Evolutionary conservation across 2,113 vertebrate genomes (phyloP), one percentile per base, ranked within the genome.

Genomic region (Thinocorus orbignyianus): DNA sequence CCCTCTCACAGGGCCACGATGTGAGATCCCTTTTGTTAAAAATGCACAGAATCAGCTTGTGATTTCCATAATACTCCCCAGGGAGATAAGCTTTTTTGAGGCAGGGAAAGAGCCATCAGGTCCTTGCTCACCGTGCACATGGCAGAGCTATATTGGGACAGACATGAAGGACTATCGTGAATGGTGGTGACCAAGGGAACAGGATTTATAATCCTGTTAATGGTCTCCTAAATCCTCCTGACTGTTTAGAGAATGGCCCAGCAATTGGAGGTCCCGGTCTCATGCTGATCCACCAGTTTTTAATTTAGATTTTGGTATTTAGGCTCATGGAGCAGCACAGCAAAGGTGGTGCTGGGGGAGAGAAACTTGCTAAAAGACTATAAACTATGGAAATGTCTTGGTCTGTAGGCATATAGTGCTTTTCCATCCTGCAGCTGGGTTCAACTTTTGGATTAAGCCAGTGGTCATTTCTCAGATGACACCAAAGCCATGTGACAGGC

Each of bases 391-490:
- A 31, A 23, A 26, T 7, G 17, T 11, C 55, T 37, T 39, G 55
- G 23, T 17, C 31, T 5, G 11, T 0, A 1, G 44, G 33, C 26
- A 26, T 8, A 7, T 14, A 9, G 35, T 23, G 11, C 24, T 31
- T 55, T 26, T 41, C 17, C 31, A 6, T 9, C 13, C 31, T 11
- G 61, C 77, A n/a, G 48, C 55, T 55, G 23, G 31, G 33, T 58
- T 71, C 11, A 64, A 44, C 35, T 6, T 58, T 37, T 33, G 42
- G 58, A 37, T 58, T 37, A 84, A 71, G 8, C 15, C 65, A 30
- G 18, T 24, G 55, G 13, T 51, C 81, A 46, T 41, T 48, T 81
- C 77, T 31, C 31, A 25, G 23, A 35, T 33, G 42, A n/a, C 26
- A 70, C 31, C 16, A 28, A 92, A 42, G 16, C 35, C 55, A 4